A percentile compares a stretch with the other conserved stretches of the same genome.
phyloP scores from a whole-genome alignment of 2,113 vertebrate genomes.

The Seriola quinqueradiata region DNA sequence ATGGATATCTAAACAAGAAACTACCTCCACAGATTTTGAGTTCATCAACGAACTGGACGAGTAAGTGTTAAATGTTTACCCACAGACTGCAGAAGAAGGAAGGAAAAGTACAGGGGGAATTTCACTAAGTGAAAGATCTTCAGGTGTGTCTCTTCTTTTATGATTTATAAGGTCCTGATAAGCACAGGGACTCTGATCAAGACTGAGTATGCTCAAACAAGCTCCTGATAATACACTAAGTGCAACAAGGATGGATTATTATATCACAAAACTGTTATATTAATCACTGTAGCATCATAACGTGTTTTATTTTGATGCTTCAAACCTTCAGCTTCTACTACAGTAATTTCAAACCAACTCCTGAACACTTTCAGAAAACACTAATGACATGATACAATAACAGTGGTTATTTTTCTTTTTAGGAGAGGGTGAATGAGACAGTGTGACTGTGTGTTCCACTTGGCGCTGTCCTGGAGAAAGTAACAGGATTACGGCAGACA shows the following conservation, averaged over 20 bases:
- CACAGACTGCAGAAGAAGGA: slow-evolving; percentile 5
- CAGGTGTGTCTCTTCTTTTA: slow-evolving; percentile 43
- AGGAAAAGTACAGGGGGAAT: slow-evolving; percentile 35
- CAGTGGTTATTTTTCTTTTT: background rate
- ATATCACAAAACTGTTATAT: background rate
- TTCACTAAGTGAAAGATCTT: background rate
- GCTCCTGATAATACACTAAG: background rate
- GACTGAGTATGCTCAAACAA: background rate
- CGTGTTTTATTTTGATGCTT: background rate
- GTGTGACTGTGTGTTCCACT: slow-evolving; percentile 60
- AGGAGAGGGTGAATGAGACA: slow-evolving; percentile 28
- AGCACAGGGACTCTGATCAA: slow-evolving; percentile 46
- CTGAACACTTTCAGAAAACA: background rate
- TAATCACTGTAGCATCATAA: background rate
- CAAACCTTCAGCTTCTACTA: background rate
- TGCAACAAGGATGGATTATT: no score
- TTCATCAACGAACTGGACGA: background rate
- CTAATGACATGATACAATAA: background rate
- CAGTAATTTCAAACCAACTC: background rate
- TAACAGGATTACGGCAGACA: slow-evolving; percentile 74
- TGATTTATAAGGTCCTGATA: slow-evolving; percentile 50
- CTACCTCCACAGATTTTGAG: background rate
- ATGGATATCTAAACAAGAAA: background rate
- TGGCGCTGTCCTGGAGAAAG: slow-evolving; percentile 76
- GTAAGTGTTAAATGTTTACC: background rate